Evolutionary conservation across 1,140 invertebrate species (phyloP), one percentile per base, ranked within the genome.

Genomic region (Acyrthosiphon pisum): DNA sequence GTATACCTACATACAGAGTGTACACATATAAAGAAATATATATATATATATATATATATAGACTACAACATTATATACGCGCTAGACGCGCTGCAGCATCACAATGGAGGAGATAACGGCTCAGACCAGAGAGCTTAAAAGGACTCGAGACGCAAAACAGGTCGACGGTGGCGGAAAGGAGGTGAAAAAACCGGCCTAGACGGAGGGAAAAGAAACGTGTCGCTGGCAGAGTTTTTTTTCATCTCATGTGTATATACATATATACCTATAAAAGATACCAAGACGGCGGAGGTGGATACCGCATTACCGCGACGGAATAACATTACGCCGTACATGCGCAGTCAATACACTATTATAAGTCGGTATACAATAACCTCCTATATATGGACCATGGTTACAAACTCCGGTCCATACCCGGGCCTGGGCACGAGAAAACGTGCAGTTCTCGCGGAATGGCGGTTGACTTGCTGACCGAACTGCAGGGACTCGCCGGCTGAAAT

Each of bases 31-130:
- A 1, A 76, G n/a, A n/a, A n/a, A n/a, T n/a, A n/a, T n/a, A n/a
- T n/a, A n/a, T n/a, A n/a, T n/a, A n/a, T n/a, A n/a, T 6, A n/a
- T 53, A 53, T 68, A 68, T 18, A 35, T n/a, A 76, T 76, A 76
- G 4, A 76, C 14, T 14, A 14, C 2, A 14, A 14, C 11, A 60
- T 60, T 50, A 50, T 60, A 60, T 30, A 68, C 60, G 3, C 14
- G 14, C 60, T 68, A 30, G 60, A 68, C 30, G 14, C 8, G 30
- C 60, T 56, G 44, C 9, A 48, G 50, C 50, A 22, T 30, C 60
- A 76, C 60, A 76, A 76, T 76, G 60, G 60, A n/a, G 60, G 60
- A 76, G 60, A 76, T 76, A 76, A 76, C 60, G 30, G 60, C 56
- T 26, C 60, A 76, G 60, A n/a, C 60, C 60, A 18, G 30, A 11